phyloP scores from a whole-genome alignment of 2,113 vertebrate genomes.

The Charina bottae region DNA sequence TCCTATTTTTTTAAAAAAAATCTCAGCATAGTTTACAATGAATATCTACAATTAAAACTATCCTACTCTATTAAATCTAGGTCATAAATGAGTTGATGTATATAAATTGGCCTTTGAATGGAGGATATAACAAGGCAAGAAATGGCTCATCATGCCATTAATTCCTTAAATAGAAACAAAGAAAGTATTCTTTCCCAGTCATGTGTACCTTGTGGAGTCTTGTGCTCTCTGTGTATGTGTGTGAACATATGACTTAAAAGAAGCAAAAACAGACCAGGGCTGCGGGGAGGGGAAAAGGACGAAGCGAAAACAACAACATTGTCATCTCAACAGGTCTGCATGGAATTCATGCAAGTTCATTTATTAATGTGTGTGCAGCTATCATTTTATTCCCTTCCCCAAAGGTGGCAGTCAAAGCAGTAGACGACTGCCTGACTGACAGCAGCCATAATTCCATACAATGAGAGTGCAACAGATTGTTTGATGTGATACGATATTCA shows the following conservation, averaged over 20 bases:
- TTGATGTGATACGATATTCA: conserved; percentile 80
- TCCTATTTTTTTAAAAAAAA: background rate
- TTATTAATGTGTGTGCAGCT: conserved; percentile 75
- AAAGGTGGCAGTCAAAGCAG: conserved; percentile 74
- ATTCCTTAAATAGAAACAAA: background rate
- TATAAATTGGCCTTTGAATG: conserved; percentile 13
- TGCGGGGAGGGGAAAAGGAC: conserved; percentile 35
- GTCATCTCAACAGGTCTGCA: conserved; percentile 71
- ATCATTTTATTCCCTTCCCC: conserved; percentile 63
- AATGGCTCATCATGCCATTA: background rate
- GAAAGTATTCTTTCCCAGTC: background rate
- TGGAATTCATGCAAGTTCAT: conserved; percentile 72
- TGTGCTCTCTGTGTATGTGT: background rate
- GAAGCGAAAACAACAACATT: conserved; percentile 62
- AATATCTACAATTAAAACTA: background rate
- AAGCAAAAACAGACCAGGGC: background rate
- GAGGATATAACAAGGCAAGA: background rate
- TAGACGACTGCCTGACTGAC: conserved; percentile 77
- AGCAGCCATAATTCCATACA: conserved; percentile 83
- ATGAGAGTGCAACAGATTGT: conserved; percentile 79
- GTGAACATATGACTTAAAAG: background rate
- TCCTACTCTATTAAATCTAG: conserved; percentile 33
- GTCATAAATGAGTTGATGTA: conserved; percentile 55
- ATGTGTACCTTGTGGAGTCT: conserved; percentile 26
- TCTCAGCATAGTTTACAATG: background rate